Conservation (phyloP, 2,888 invertebrate genomes). For the Nesidiocoris tenuis region DNA sequence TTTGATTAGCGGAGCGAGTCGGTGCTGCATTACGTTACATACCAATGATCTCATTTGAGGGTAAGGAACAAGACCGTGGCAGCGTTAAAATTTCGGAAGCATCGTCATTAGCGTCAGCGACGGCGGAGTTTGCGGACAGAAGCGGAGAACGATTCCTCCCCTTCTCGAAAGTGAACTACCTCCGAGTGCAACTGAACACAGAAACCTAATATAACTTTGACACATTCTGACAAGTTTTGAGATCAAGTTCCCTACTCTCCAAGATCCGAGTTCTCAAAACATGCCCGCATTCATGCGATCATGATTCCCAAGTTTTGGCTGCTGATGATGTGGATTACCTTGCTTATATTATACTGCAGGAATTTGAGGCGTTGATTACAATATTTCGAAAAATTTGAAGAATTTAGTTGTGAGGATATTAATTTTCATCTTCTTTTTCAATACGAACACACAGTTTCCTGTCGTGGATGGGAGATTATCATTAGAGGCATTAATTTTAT, state of each 20-base stretch:
- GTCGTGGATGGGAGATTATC: too few species aligned
- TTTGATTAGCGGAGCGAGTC: conserved; percentile 22
- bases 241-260: conserved; percentile 36
- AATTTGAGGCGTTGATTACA: too few species aligned
- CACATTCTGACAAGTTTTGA: conserved; percentile 41
- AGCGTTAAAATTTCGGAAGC: conserved; percentile 15
- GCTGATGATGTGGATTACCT: too few species aligned
- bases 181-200: conserved; percentile 27
- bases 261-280: background rate
- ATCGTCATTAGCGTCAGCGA: conserved; percentile 9
- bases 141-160: background rate
- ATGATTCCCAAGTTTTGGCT: background rate
- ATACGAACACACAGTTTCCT: too few species aligned
- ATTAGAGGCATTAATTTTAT: too few species aligned
- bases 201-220: conserved; percentile 45
- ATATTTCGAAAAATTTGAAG: too few species aligned
- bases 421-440: too few species aligned
- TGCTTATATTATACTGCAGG: too few species aligned
- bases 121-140: conserved; percentile 2
- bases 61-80: conserved; percentile 25
- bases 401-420: too few species aligned
- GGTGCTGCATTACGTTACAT: conserved; percentile 17
- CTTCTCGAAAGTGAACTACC: conserved; percentile 25
- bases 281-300: background rate
- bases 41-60: conserved; percentile 25